A percentile compares a stretch with the other conserved stretches of the same genome.
phyloP scores from a whole-genome alignment of 2,888 invertebrate genomes.

The Eupithecia abbreviata region DNA sequence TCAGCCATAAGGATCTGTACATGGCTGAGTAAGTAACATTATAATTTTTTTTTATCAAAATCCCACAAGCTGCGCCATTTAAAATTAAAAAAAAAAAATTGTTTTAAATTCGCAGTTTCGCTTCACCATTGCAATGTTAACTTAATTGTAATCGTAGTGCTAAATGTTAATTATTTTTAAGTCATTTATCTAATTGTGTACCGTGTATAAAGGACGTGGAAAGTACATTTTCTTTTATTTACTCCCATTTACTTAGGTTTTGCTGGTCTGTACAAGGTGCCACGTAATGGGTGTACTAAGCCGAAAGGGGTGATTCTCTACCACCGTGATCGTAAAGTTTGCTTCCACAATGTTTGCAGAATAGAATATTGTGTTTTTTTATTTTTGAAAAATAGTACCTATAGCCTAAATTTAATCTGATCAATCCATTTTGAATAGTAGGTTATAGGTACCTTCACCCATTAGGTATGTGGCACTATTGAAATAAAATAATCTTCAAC shows the following conservation, averaged over 20 bases:
- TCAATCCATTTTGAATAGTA: no score
- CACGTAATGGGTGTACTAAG: neutral
- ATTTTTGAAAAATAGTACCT: no score
- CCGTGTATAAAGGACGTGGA: slow-evolving; percentile 78
- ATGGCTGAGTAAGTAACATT: neutral
- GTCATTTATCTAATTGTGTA: slow-evolving; percentile 64
- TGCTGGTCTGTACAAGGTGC: neutral
- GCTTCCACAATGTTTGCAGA: neutral
- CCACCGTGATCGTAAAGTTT: neutral
- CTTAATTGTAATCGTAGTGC: slow-evolving; percentile 65
- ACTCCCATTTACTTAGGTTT: neutral
- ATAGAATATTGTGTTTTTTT: neutral
- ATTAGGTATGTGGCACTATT: neutral
- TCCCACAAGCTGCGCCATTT: slow-evolving; percentile 11
- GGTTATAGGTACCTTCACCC: no score
- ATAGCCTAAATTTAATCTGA: no score
- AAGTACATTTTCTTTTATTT: slow-evolving; percentile 43
- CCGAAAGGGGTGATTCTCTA: neutral
- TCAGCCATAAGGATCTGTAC: neutral
- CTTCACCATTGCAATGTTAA: slow-evolving; percentile 56
- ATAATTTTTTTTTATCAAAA: slow-evolving; percentile 18
- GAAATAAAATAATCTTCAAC: neutral
- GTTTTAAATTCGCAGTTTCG: slow-evolving; percentile 36
- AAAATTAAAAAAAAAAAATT: slow-evolving; percentile 31
- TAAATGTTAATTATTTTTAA: slow-evolving; percentile 82